Percentiles rank a stretch among this genome's conserved stretches.
Conservation (phyloP, 1,140 invertebrate species). For the Euura lappo region DNA sequence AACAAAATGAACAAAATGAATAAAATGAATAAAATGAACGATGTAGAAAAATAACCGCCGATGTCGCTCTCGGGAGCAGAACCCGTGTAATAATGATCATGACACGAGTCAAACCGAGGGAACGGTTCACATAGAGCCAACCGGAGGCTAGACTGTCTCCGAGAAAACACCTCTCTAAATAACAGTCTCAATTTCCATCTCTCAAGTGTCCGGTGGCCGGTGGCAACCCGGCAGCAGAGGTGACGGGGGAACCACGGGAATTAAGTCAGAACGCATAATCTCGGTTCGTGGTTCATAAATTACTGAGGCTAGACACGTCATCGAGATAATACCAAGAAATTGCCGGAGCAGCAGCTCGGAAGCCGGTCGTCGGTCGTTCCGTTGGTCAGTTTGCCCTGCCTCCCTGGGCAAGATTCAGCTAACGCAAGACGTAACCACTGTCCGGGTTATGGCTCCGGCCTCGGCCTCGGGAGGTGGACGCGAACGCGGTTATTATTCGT, state of each 20-base stretch:
- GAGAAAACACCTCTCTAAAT: not conserved
- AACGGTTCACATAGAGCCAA: too few species aligned
- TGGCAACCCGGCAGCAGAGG: not conserved
- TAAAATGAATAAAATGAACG: too few species aligned
- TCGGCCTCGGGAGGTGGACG: conserved; percentile 9
- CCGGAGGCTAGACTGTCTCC: too few species aligned
- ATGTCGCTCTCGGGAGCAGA: too few species aligned
- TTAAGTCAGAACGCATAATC: conserved; percentile 5
- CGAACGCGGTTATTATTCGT: conserved; percentile 31
- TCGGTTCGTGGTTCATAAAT: conserved; percentile 1
- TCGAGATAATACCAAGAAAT: conserved; percentile 7
- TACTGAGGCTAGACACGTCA: not conserved
- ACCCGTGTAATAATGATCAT: too few species aligned
- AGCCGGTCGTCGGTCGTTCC: not conserved
- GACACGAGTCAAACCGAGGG: too few species aligned
- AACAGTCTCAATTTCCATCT: conserved; percentile 2
- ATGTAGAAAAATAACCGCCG: too few species aligned
- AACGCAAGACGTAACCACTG: not conserved
- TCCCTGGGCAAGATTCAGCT: not conserved
- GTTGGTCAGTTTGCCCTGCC: not conserved
- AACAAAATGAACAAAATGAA: too few species aligned
- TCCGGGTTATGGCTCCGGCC: conserved; percentile 2
- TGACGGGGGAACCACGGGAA: not conserved
- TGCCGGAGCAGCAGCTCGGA: not conserved
- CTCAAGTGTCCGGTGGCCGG: not conserved